Evolutionary conservation across 2,113 vertebrate genomes (phyloP), one percentile per base, ranked within the genome.

Genomic region (Panurus biarmicus): DNA sequence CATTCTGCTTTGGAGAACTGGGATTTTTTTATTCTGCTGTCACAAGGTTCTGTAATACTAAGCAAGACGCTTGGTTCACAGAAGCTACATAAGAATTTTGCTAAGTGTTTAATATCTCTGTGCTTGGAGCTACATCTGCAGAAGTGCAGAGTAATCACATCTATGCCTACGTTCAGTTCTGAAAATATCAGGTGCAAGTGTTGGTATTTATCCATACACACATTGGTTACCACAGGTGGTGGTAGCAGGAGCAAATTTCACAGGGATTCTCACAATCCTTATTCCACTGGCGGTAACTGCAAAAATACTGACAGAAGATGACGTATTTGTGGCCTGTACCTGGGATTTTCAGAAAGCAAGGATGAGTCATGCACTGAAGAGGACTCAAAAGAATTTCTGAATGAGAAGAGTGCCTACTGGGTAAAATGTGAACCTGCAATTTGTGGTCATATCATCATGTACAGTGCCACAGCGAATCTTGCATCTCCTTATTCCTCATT

Each of bases 401-500:
- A 50, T 19, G 18, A 76, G 36, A 36, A 36, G 23, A 7, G 3
- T 42, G 58, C 23, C 35, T 80, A 6, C 35, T 45, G 35, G 35
- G 10, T 51, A 70, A 85, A 96, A 33, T 5, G 2, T 3, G 1
- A 86, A 54, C 33, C 42, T 78, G 51, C 45, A n/a, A 11, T 70
- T 62, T 66, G 66, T 85, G 50, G 29, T 81, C 24, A 6, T 71
- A 9, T 10, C 12, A 5, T 40, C 45, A 54, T 45, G 18, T 26
- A 31, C 19, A 54, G 21, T 47, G 75, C 29, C 76, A 29, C 1
- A 2, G 47, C 0, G 0, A 69, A 36, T 48, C 28, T 57, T 58
- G 36, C 5, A 12, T 79, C 85, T 93, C 42, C 7, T 35, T 47
- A 22, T 50, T 53, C 31, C 40, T 69, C 38, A 58, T 69, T 80